Conservation (phyloP, 2,113 vertebrate species). For the Cryptomyrus ogoouensis region DNA sequence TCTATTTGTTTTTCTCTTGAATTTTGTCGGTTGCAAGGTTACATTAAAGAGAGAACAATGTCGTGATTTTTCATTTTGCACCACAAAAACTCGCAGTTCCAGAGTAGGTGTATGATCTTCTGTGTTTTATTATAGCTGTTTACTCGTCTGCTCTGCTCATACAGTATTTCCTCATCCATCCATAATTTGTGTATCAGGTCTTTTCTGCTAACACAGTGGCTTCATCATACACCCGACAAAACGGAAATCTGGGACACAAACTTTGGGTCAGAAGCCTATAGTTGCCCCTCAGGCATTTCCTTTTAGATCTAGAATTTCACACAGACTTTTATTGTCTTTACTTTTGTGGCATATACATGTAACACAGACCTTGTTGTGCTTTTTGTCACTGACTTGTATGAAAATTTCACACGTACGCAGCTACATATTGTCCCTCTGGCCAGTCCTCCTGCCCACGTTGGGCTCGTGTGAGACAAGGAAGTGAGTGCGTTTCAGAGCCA, state of each 20-base stretch:
- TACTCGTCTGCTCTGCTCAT: not conserved
- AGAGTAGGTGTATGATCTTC: not conserved
- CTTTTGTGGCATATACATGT: not conserved
- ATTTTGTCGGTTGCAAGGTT: not conserved
- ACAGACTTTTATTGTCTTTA: not conserved
- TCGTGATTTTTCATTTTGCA: not conserved
- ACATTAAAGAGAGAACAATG: not conserved
- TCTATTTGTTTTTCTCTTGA: not conserved
- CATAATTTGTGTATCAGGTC: not conserved
- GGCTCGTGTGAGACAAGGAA: slow-evolving; percentile 1
- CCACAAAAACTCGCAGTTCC: not conserved
- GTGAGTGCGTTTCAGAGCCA: not conserved
- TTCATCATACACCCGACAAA: not conserved
- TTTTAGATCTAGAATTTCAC: too few species aligned
- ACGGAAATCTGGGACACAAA: not conserved
- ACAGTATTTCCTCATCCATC: not conserved
- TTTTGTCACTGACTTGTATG: not conserved
- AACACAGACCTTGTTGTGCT: not conserved
- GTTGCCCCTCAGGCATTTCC: not conserved
- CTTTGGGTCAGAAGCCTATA: not conserved
- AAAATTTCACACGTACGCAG: not conserved
- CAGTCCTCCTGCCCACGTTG: not conserved
- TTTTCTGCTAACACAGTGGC: not conserved
- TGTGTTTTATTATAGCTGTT: not conserved
- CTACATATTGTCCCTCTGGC: slow-evolving; percentile 9